A percentile compares a stretch with the other conserved stretches of the same genome.
Conservation (phyloP, 2,113 vertebrate genomes). For the Hyaena hyaena region DNA sequence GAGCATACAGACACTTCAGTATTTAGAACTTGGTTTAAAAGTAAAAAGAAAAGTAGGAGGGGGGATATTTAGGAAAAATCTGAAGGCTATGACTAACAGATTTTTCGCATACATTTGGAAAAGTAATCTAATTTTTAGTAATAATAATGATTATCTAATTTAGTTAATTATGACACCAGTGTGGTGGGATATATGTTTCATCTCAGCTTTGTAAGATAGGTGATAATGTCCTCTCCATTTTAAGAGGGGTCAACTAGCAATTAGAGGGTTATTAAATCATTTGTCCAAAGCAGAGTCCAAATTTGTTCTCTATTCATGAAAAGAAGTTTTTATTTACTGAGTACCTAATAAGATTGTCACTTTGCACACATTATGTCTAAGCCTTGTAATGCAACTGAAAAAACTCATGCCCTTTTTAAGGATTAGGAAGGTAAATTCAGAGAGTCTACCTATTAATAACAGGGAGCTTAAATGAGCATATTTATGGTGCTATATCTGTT, state of each 20-base stretch:
- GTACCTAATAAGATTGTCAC: background rate
- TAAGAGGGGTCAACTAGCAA: background rate
- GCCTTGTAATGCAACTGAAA: background rate
- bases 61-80: background rate
- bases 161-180: background rate
- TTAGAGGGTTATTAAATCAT: conserved; percentile 16
- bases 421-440: background rate
- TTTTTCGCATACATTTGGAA: background rate
- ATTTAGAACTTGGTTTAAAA: background rate
- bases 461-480: background rate
- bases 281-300: background rate
- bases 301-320: background rate
- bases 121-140: conserved; percentile 1
- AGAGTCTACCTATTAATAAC: background rate
- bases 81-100: background rate
- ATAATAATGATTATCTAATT: background rate
- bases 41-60: background rate
- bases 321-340: background rate
- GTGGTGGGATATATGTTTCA: background rate
- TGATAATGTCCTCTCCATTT: background rate
- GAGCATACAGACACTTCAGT: background rate
- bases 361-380: background rate
- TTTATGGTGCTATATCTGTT: background rate
- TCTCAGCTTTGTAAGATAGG: background rate
- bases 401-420: background rate